phyloP scores from a whole-genome alignment of 2,888 invertebrate species.

The Lithosia quadra region DNA sequence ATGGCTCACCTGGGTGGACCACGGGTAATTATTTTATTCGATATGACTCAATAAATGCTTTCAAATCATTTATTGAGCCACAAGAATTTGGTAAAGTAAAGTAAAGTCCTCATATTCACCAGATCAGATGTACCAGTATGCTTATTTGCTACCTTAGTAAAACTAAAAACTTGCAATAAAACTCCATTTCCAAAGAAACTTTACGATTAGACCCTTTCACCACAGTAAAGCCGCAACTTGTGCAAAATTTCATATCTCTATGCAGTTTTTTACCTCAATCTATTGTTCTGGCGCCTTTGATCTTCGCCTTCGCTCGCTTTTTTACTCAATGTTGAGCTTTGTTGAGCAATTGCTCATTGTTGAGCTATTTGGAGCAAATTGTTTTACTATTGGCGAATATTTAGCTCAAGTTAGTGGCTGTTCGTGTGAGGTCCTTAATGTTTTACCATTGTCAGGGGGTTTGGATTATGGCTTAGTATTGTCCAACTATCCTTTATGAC shows the following conservation, averaged over 20 bases:
- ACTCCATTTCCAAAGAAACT: conserved; percentile 21
- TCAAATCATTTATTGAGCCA: too few species aligned
- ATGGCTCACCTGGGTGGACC: background rate
- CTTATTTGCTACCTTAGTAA: background rate
- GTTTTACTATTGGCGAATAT: conserved; percentile 59
- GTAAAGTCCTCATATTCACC: too few species aligned
- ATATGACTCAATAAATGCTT: too few species aligned
- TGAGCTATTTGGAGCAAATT: conserved; percentile 66
- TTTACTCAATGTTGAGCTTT: conserved; percentile 30
- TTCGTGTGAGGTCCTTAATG: conserved; percentile 7
- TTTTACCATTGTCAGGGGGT: conserved; percentile 3
- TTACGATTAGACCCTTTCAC: conserved; percentile 27
- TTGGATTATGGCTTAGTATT: background rate
- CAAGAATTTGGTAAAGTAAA: too few species aligned
- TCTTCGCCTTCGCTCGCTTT: conserved; percentile 61
- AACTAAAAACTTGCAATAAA: background rate
- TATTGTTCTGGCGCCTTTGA: conserved; percentile 69
- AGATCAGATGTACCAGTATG: background rate
- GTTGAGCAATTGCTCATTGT: conserved; percentile 58
- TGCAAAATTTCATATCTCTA: conserved; percentile 83
- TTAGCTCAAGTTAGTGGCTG: conserved; percentile 35
- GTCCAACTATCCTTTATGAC: background rate
- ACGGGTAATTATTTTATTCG: background rate
- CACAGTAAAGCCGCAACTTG: conserved; percentile 51
- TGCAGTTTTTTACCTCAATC: conserved; percentile 75